Percentiles rank a stretch among this genome's conserved stretches.
phyloP scores from a whole-genome alignment of 2,888 invertebrate genomes.

The Atherix ibis region DNA sequence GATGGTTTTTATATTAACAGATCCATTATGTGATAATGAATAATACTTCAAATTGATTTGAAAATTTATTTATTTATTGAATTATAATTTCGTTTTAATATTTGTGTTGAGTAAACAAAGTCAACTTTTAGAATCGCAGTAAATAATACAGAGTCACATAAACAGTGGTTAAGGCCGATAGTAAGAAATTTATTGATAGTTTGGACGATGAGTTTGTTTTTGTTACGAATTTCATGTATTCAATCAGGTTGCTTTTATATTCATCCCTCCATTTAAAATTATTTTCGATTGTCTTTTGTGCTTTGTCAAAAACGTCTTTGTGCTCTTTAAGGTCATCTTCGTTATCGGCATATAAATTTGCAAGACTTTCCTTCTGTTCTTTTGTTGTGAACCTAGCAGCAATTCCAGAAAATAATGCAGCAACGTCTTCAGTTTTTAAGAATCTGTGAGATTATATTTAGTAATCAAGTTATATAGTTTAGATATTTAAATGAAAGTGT shows the following conservation, averaged over 20 bases:
- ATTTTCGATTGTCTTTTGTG: conserved; percentile 19
- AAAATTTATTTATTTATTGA: too few relatives aligned
- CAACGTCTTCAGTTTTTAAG: conserved; percentile 14
- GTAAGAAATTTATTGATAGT: too few relatives aligned
- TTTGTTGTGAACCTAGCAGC: conserved; percentile 24
- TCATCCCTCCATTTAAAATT: conserved; percentile 23
- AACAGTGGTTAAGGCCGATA: too few relatives aligned
- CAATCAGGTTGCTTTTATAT: not conserved
- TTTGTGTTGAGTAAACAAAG: too few relatives aligned
- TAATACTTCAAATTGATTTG: too few relatives aligned
- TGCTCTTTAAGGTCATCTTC: conserved; percentile 20
- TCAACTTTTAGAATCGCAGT: too few relatives aligned
- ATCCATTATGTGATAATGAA: too few relatives aligned
- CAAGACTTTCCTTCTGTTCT: conserved; percentile 17
- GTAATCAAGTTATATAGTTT: not conserved
- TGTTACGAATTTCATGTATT: not conserved
- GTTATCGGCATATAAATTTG: conserved; percentile 18
- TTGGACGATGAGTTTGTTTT: too few relatives aligned
- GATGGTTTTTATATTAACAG: too few relatives aligned
- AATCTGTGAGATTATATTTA: conserved; percentile 1
- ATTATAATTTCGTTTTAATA: too few relatives aligned
- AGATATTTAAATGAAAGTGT: too few relatives aligned
- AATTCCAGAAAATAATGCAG: conserved; percentile 23
- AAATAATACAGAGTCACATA: too few relatives aligned
- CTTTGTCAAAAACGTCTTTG: conserved; percentile 16